Conservation (phyloP, 1,140 invertebrate genomes). For the Philotrypesis tridentata region DNA sequence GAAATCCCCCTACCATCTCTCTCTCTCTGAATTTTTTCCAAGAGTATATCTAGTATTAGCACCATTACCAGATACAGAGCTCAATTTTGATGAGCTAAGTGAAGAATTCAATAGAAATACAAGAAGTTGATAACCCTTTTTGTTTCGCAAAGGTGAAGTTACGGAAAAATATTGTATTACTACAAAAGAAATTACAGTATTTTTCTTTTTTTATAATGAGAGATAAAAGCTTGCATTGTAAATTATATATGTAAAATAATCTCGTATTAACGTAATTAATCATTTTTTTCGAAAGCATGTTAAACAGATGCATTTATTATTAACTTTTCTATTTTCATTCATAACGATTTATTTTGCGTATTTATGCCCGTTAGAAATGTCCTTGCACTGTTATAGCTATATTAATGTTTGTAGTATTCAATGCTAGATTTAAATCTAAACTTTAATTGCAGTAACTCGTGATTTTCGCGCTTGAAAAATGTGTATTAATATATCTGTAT, state of each 20-base stretch:
- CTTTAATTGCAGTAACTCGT: no score
- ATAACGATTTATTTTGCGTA: neutral
- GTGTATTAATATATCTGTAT: no score
- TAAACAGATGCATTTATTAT: neutral
- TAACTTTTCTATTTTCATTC: neutral
- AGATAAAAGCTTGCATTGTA: neutral
- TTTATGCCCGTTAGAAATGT: neutral
- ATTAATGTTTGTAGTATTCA: no score
- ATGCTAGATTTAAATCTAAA: no score
- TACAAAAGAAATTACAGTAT: neutral
- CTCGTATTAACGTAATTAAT: neutral
- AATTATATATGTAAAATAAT: neutral
- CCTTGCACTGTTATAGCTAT: no score
- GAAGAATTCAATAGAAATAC: conserved; percentile 66
- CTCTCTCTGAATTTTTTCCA: no score
- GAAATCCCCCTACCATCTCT: no score
- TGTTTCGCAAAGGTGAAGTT: conserved; percentile 36
- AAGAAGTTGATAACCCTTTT: conserved; percentile 58
- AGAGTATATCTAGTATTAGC: no score
- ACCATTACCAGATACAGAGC: conserved; percentile 61
- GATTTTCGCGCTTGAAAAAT: no score
- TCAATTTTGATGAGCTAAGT: conserved; percentile 64
- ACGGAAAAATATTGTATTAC: conserved; percentile 16
- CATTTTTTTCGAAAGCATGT: neutral
- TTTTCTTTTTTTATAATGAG: conserved; percentile 15